phyloP scores from a whole-genome alignment of 2,797 vertebrate species.

The Valencia hispanica region DNA sequence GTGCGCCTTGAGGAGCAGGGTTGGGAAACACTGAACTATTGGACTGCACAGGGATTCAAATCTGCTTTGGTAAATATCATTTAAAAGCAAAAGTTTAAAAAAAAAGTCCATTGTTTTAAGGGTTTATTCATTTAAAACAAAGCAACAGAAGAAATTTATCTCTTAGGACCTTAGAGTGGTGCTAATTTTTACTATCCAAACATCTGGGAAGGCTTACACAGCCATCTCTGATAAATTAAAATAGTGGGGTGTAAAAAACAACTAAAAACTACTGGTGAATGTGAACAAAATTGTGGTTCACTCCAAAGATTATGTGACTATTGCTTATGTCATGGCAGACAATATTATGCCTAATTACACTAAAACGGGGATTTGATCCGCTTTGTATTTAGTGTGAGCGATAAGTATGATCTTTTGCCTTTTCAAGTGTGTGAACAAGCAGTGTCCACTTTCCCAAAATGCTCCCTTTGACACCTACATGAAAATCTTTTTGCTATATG shows the following conservation, averaged over 20 bases:
- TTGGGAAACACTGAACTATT: too few species aligned
- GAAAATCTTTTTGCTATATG: slow-evolving; percentile 56
- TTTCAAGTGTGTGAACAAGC: slow-evolving; percentile 36
- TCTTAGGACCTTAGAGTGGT: neutral
- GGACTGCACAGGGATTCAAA: neutral
- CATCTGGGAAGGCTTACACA: neutral
- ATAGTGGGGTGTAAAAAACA: neutral
- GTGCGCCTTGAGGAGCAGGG: too few species aligned
- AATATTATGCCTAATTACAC: slow-evolving; percentile 32
- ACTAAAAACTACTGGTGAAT: neutral
- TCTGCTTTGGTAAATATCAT: neutral
- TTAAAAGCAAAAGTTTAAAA: too few species aligned
- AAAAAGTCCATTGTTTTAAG: neutral
- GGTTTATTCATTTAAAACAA: neutral
- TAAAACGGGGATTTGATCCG: neutral
- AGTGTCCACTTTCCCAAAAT: slow-evolving; percentile 66
- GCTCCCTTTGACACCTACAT: slow-evolving; percentile 57
- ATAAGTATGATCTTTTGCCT: slow-evolving; percentile 25
- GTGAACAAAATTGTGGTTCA: neutral
- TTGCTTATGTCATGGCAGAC: neutral
- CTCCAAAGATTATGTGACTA: slow-evolving; percentile 5
- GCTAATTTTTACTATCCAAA: neutral
- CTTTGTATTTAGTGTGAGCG: slow-evolving; percentile 5
- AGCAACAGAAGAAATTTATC: neutral
- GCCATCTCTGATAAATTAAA: neutral